A percentile compares a stretch with the other conserved stretches of the same genome.
Evolutionary conservation across 2,797 vertebrate species (phyloP).

Genomic region (Sebastes nivosus): DNA sequence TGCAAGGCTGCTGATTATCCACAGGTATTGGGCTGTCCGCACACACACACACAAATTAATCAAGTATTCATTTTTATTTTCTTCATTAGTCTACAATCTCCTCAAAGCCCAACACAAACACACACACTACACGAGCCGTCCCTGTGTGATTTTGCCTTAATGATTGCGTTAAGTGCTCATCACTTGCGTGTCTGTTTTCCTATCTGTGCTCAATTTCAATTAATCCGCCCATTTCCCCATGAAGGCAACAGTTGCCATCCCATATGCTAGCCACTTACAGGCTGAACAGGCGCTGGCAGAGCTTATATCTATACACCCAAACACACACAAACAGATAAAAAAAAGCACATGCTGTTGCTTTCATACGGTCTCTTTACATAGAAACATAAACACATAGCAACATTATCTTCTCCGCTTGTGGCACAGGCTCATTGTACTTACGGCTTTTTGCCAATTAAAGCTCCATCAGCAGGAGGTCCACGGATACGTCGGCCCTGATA

Average conservation of each 20-base stretch:
- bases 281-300: conserved; percentile 46
- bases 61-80: conserved; percentile 56
- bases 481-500: conserved; percentile 9
- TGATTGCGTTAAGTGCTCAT: conserved; percentile 59
- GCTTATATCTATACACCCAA: conserved; percentile 18
- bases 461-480: conserved; percentile 8
- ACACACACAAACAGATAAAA: neutral
- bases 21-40: conserved; percentile 38
- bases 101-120: neutral
- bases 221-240: conserved; percentile 66
- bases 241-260: conserved; percentile 73
- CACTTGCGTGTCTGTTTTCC: conserved; percentile 55
- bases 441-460: conserved; percentile 1
- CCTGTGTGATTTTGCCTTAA: conserved; percentile 32
- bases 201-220: conserved; percentile 69
- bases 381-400: neutral
- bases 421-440: neutral
- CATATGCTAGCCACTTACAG: conserved; percentile 69
- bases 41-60: conserved; percentile 46
- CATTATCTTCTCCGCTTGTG: neutral
- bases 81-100: conserved; percentile 26
- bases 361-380: neutral
- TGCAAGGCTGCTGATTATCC: conserved; percentile 54
- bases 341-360: neutral
- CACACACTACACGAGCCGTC: neutral